Conservation (phyloP, 2,797 vertebrate species). For the Tenualosa thibaudeaui region DNA sequence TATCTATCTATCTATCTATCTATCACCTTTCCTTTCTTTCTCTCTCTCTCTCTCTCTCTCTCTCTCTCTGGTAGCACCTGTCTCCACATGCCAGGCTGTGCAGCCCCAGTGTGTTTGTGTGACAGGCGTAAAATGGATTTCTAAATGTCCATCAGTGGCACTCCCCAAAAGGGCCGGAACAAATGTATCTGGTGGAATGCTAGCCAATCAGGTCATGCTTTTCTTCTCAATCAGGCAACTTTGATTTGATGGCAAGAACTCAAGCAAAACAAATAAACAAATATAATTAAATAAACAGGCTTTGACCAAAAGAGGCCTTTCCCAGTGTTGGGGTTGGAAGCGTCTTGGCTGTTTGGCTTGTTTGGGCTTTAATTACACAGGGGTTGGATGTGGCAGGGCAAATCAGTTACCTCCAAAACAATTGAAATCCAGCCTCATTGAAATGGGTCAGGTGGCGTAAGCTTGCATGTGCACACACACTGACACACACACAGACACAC, state of each 20-base stretch:
- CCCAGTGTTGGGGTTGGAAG: not conserved
- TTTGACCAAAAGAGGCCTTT: not conserved
- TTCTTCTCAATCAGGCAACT: slow-evolving; percentile 60
- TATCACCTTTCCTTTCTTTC: not conserved
- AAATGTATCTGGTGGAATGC: slow-evolving; percentile 51
- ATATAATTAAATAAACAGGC: slow-evolving; percentile 9
- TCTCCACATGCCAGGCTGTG: slow-evolving; percentile 47
- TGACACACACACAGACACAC: not conserved
- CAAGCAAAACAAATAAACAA: slow-evolving; percentile 35
- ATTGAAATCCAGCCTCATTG: not conserved
- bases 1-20: not conserved
- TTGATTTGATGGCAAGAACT: slow-evolving; percentile 56
- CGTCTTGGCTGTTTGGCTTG: not conserved
- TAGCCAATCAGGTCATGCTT: slow-evolving; percentile 61
- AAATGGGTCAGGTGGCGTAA: slow-evolving; percentile 7
- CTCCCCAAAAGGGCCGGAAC: slow-evolving; percentile 8
- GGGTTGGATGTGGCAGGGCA: slow-evolving; percentile 16
- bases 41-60: not conserved
- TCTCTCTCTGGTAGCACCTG: slow-evolving; percentile 46
- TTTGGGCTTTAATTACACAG: slow-evolving; percentile 14
- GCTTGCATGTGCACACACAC: not conserved
- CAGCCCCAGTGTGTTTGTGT: slow-evolving; percentile 52
- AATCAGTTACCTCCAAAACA: not conserved
- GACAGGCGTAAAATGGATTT: slow-evolving; percentile 57
- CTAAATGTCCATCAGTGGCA: slow-evolving; percentile 41